A percentile compares a stretch with the other conserved stretches of the same genome.
Evolutionary conservation across 2,888 invertebrate species (phyloP).

Genomic region (Psylliodes chrysocephalus): DNA sequence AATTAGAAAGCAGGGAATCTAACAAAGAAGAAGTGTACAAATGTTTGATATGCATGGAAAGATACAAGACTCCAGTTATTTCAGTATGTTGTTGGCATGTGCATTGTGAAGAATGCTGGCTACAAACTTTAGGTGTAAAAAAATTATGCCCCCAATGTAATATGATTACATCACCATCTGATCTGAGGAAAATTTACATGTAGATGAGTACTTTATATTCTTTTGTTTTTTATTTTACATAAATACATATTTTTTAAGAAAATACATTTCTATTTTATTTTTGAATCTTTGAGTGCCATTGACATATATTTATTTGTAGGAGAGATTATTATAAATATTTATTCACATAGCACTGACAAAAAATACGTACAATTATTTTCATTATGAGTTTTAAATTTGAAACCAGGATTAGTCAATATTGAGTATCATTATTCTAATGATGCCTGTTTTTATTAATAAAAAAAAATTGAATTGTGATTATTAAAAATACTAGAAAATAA

Average conservation of each 20-base stretch:
- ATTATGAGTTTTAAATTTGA: too few relatives aligned
- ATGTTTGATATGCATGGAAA: constrained; percentile 90
- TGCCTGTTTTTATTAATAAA: too few relatives aligned
- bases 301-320: too few relatives aligned
- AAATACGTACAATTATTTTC: too few relatives aligned
- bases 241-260: constrained; percentile 14
- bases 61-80: constrained; percentile 86
- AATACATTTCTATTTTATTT: too few relatives aligned
- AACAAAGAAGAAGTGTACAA: constrained; percentile 74
- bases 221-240: constrained; percentile 11
- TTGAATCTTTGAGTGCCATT: too few relatives aligned
- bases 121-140: constrained; percentile 80
- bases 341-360: too few relatives aligned
- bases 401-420: too few relatives aligned
- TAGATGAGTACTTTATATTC: constrained; percentile 59
- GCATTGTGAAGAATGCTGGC: constrained; percentile 88
- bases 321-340: too few relatives aligned
- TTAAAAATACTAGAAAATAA: too few relatives aligned
- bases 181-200: constrained; percentile 89
- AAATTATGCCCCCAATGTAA: constrained; percentile 96
- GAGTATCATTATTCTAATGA: too few relatives aligned
- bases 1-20: constrained; percentile 74
- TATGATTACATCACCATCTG: constrained; percentile 88
- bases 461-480: too few relatives aligned
- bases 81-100: constrained; percentile 98